Conservation (phyloP, 2,797 vertebrate genomes). For the Hippoglossus hippoglossus region DNA sequence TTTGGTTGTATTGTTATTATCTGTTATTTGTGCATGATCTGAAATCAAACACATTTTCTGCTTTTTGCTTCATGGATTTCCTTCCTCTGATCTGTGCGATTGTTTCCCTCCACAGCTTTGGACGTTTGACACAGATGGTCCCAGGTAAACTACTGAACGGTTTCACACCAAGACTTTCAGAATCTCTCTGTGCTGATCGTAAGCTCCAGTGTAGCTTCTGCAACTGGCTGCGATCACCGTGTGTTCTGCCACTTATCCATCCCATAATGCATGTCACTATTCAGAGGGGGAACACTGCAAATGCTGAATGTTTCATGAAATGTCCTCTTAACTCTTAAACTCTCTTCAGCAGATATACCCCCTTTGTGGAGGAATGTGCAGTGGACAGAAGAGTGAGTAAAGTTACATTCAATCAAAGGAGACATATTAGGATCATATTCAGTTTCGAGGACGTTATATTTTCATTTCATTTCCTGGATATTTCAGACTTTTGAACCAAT, state of each 20-base stretch:
- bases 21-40: too few species aligned
- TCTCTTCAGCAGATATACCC: rapidly evolving
- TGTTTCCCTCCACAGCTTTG: too few species aligned
- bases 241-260: background rate
- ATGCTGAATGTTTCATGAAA: background rate
- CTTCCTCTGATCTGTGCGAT: too few species aligned
- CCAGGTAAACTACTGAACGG: constrained; percentile 11
- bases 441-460: too few species aligned
- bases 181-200: background rate
- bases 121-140: too few species aligned
- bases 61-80: too few species aligned
- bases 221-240: background rate
- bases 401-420: background rate
- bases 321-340: background rate
- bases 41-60: too few species aligned
- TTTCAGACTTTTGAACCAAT: too few species aligned
- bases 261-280: too few species aligned
- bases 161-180: background rate
- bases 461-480: too few species aligned
- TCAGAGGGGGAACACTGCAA: background rate
- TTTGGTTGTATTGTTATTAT: too few species aligned
- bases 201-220: background rate
- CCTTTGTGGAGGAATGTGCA: constrained; percentile 65
- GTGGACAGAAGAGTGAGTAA: constrained; percentile 78
- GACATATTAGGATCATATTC: too few species aligned